These are phyloP conservation scores for Syngnathus scovelli DNA, from an alignment of 2,113 vertebrate genomes.

Conservation along the genomic window DNA sequence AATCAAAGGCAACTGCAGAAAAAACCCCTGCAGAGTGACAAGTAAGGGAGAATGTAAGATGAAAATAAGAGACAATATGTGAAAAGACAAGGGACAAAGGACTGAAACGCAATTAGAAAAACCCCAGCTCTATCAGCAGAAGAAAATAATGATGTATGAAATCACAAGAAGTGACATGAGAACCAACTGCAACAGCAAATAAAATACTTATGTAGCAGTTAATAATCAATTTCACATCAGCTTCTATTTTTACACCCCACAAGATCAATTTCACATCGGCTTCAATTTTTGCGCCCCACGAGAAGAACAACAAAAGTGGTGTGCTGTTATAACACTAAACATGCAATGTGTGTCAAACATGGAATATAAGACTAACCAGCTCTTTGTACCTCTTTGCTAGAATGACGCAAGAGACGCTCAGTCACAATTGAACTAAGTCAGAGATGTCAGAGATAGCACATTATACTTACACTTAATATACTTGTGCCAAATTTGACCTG, in stretches of 20 bases:
- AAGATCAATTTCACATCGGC: neutral
- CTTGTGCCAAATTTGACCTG: neutral
- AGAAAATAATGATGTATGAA: neutral
- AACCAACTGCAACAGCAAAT: neutral
- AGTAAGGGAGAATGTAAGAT: constrained; percentile 9
- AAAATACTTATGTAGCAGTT: neutral
- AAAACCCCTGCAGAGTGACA: neutral
- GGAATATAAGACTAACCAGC: too few species aligned
- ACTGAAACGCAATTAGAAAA: neutral
- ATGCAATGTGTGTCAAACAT: neutral
- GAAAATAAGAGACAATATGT: neutral
- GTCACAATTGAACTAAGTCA: neutral
- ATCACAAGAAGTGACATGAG: neutral
- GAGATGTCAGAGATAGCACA: neutral
- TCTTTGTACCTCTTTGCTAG: neutral
- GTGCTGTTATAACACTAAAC: neutral
- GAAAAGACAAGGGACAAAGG: neutral
- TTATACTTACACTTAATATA: neutral
- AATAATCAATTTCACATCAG: neutral
- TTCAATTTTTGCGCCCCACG: neutral
- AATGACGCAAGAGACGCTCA: neutral
- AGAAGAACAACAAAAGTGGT: neutral
- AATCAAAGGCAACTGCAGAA: constrained; percentile 2
- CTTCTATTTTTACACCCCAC: neutral
- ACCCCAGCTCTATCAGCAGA: neutral